Evolutionary conservation across 2,113 vertebrate species (phyloP), one percentile per base, ranked within the genome.

Genomic region (Pionites leucogaster): DNA sequence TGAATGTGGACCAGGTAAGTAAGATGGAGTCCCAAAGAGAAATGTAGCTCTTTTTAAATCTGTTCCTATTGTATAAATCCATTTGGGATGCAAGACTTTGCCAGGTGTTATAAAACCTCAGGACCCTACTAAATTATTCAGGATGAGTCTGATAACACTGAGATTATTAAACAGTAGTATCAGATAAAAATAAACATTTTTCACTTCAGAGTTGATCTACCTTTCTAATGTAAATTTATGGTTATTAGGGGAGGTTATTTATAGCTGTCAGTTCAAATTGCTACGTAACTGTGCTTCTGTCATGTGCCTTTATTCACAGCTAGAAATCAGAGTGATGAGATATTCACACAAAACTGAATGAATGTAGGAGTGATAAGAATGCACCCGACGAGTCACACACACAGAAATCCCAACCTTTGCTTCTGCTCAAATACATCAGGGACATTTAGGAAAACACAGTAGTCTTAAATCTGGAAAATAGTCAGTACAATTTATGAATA

Each of bases 201-300:
- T 96, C n/a, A 75, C 88, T 94, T 94, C 86, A 86, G 85, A 90
- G 69, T 88, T 96, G 94, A 93, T 92, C 88, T 89, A 82, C 94
- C 75, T 97, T 97, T 91, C 82, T 81, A 75, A 90, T 95, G 85
- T 89, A 93, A 96, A 95, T 94, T 79, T 94, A 74, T 92, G 80
- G 33, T 80, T 86, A 55, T 92, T 94, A 82, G 84, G 53, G 57
- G 33, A 47, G 31, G 77, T 82, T 86, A 89, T 88, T 94, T 96
- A 86, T 94, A 95, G 82, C 47, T 85, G 39, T 44, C 87, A 92
- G 63, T 53, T 79, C 68, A 92, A 91, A 62, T 60, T 65, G 69
- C 90, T 95, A 92, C 69, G 22, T 82, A 95, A 93, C 25, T 65
- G 33, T 52, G 70, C 68, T 94, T 87, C 88, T 91, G 78, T 84